Evolutionary conservation across 1,140 invertebrate genomes (phyloP), one percentile per base, ranked within the genome.

Genomic region (Heliconius hermathena): DNA sequence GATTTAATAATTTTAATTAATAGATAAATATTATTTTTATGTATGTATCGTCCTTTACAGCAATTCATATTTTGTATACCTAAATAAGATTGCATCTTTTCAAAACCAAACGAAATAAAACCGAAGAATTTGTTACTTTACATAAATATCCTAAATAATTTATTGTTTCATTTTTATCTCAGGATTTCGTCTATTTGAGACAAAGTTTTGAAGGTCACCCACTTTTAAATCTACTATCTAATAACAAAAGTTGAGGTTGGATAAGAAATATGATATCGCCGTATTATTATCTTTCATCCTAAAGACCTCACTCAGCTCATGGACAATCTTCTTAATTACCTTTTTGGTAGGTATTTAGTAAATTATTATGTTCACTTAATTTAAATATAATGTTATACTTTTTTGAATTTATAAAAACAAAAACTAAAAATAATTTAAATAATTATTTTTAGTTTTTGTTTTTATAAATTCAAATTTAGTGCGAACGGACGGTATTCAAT

Each of bases 181-280:
- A 29, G 60, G 49, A 76, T 80, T 76, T 76, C 52, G 78, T 80
- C 70, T 76, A 20, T 52, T 8, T 20, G 18, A 52, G 49, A 60
- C 71, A 38, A 76, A 75, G 71, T 80, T 49, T 76, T 57, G 71
- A 77, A 81, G 79, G 79, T 46, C 79, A 76, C 49, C 79, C 60
- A 77, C 75, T 81, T 77, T 73, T 76, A 54, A 81, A 74, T 81
- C 79, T 71, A 74, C 76, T 77, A 73, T 77, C 71, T 81, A 22
- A 74, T 74, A 74, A 73, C 77, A 77, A 73, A 81, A 66, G 26
- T 81, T 81, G 41, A 76, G 73, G 71, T 74, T 57, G 76, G 11
- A 29, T 73, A 77, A 77, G 79, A 74, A 81, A 81, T 81, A 29
- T 77, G 79, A 81, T 81, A 81, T 75, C 46, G 46, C 13, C 71